Conservation (phyloP, 2,113 vertebrate species). For the Gymnorhina tibicen region DNA sequence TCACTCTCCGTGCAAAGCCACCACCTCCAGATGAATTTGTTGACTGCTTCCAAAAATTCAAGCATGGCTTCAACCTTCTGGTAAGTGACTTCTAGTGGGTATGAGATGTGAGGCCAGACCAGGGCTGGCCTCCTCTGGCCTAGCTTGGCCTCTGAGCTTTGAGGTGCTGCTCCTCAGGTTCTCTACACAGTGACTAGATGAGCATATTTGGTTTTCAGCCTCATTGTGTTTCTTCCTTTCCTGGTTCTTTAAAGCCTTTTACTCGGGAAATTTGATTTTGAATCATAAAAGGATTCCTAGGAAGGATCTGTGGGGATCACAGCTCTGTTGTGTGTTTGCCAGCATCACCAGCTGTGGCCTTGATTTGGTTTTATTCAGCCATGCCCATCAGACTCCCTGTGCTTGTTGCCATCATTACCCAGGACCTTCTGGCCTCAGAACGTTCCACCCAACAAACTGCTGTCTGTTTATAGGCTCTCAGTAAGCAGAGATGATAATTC, state of each 20-base stretch:
- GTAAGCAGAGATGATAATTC: not conserved
- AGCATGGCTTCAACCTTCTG: conserved; percentile 96
- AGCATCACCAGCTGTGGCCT: not conserved
- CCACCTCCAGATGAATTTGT: conserved; percentile 88
- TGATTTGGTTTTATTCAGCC: not conserved
- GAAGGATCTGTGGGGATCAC: not conserved
- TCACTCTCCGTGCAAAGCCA: conserved; percentile 90
- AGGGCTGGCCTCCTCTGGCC: not conserved
- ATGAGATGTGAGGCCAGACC: not conserved
- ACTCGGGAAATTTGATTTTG: not conserved
- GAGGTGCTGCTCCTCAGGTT: not conserved
- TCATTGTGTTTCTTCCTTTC: not conserved
- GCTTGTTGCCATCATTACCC: not conserved
- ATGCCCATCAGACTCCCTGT: not conserved
- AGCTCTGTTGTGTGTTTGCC: not conserved
- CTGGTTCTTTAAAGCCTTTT: not conserved
- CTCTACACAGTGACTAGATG: not conserved
- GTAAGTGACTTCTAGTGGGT: conserved; percentile 65
- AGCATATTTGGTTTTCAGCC: not conserved
- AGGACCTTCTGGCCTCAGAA: not conserved
- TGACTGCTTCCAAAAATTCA: conserved; percentile 97
- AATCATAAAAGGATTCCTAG: not conserved
- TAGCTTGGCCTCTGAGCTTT: not conserved
- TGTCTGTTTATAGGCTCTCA: not conserved
- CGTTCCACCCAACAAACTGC: not conserved